Base-by-base conservation (phyloP, 2,797 vertebrate species). In the Eutrigla gurnardus region DNA sequence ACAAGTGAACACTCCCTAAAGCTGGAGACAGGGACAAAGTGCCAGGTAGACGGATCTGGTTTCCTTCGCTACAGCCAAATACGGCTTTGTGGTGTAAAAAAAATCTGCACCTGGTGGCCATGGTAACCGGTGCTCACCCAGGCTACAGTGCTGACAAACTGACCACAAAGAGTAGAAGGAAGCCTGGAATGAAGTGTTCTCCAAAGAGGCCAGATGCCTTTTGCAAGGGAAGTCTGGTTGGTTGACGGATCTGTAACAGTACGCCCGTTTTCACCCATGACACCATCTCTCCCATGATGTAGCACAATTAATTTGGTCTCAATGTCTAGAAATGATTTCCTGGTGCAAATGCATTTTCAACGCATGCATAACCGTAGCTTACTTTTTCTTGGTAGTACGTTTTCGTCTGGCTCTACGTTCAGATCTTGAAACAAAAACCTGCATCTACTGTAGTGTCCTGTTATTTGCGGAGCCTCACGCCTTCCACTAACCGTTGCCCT, bases 101-200 rank as follows among this genome's bases (percentile, higher is more conserved):
- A 53, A 91, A 92, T 91, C 90, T 93, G 92, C 90, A 93, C 92
- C 93, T 94, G 93, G 91, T 93, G 63, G 72, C 86, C 91, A 92
- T 92, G 90, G 92, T 87, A 92, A 94, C 93, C 78, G 80, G 72
- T 40, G 72, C 84, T 90, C 78, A 84, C 72, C 79, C 78, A 55
- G 52, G 72, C 72, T 54, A 53, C 68, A 62, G 80, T 25, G 73
- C 82, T 85, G 86, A 78, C 71, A 84, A 70, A 85, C 80, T 71
- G 73, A 80, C 68, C 63, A 75, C 77, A 68, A 0, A 39, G 55
- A 81, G 69, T 1, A 57, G n/a, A 76, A 69, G 76, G 43, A 18
- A 77, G 40, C 63, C 68, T 17, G 8, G 33, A 63, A 65, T 61
- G 60, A 39, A 47, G 61, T 15, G 14, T 2, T 40, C 68, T 77